A percentile compares a stretch with the other conserved stretches of the same genome.
Conservation (phyloP, 1,140 invertebrate species). For the Apis dorsata region DNA sequence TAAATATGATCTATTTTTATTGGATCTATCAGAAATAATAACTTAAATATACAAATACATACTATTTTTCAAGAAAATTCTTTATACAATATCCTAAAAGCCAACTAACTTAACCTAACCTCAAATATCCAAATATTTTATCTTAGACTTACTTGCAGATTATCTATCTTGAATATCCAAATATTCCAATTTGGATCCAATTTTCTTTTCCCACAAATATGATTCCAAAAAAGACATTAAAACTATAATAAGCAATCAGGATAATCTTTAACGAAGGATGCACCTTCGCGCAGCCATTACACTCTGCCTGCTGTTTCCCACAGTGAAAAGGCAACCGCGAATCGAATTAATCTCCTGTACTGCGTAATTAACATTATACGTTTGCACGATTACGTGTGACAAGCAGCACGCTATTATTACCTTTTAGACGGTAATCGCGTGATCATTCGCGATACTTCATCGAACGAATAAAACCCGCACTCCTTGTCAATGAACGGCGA, state of each 20-base stretch:
- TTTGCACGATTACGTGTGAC: conserved; percentile 21
- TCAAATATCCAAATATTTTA: no score
- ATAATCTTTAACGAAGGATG: neutral
- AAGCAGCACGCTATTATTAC: conserved; percentile 37
- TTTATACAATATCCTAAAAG: no score
- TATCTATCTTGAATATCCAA: no score
- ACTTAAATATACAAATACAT: no score
- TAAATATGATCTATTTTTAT: no score
- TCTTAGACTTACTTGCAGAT: no score
- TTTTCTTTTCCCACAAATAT: neutral
- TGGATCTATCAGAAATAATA: no score
- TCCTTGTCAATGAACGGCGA: conserved; percentile 52
- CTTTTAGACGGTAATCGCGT: conserved; percentile 48
- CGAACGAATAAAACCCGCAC: neutral
- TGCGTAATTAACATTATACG: conserved; percentile 56
- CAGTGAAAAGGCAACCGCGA: conserved; percentile 15
- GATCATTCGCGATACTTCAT: conserved; percentile 48
- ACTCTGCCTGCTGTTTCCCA: neutral
- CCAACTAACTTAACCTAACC: no score
- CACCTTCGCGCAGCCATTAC: neutral
- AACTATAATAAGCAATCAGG: neutral
- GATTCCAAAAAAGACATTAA: neutral
- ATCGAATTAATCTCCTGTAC: conserved; percentile 53
- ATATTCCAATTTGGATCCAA: no score
- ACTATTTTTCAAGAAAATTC: no score